Conservation (phyloP, 2,113 vertebrate species). For the Zosterops lateralis region DNA sequence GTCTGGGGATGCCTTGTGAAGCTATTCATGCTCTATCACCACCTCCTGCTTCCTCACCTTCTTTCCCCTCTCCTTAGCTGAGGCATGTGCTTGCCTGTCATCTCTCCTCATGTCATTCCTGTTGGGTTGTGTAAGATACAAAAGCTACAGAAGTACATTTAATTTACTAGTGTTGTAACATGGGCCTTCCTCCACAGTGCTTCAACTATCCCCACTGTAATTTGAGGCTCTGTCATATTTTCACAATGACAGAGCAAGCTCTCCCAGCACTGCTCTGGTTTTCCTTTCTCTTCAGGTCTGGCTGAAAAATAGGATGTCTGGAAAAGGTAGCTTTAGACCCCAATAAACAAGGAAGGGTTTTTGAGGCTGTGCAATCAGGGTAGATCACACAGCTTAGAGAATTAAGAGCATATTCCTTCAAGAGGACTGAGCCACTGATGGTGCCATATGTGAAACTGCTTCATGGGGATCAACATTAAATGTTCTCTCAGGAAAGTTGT, state of each 20-base stretch:
- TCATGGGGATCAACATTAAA: neutral
- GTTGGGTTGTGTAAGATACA: slow-evolving; percentile 16
- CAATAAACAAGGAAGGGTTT: neutral
- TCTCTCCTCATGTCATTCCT: neutral
- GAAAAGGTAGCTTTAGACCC: neutral
- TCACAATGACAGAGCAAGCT: neutral
- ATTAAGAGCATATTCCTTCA: neutral
- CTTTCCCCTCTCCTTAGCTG: slow-evolving; percentile 33
- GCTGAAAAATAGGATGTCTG: neutral
- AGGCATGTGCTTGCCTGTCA: slow-evolving; percentile 40
- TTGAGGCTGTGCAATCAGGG: neutral
- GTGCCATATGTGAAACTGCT: neutral
- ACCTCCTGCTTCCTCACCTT: slow-evolving; percentile 60
- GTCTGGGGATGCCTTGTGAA: slow-evolving; percentile 54
- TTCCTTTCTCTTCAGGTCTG: neutral
- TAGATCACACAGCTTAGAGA: neutral
- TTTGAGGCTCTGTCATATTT: neutral
- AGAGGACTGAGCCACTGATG: neutral
- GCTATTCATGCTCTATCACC: slow-evolving; percentile 40
- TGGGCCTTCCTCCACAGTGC: neutral
- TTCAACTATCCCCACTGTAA: neutral
- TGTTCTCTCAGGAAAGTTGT: neutral
- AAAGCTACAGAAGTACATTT: slow-evolving; percentile 14
- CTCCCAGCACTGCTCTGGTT: neutral
- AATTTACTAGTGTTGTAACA: slow-evolving; percentile 11